phyloP scores from a whole-genome alignment of 1,140 invertebrate species.

The Lineus longissimus region DNA sequence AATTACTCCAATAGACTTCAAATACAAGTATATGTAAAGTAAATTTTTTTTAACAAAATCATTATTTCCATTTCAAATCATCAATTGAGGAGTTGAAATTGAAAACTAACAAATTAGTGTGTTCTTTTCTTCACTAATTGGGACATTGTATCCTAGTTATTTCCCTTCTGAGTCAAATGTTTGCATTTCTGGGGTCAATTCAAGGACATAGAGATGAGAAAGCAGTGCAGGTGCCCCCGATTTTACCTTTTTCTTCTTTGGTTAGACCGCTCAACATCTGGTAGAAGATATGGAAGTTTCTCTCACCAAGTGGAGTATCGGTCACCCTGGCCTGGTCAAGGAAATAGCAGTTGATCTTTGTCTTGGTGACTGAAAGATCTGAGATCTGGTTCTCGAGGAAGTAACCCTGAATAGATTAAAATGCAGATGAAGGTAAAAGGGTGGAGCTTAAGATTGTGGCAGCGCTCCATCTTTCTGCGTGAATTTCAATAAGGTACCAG shows the following conservation, averaged over 20 bases:
- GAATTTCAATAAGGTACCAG: no score
- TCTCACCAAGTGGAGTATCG: conserved; percentile 76
- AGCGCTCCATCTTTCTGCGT: no score
- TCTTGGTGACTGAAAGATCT: conserved; percentile 89
- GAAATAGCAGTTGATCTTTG: conserved; percentile 94
- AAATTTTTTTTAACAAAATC: no score
- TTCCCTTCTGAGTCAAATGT: no score
- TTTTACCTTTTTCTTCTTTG: conserved; percentile 73
- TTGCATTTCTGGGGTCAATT: background rate
- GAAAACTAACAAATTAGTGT: no score
- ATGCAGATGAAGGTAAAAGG: background rate
- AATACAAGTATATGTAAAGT: no score
- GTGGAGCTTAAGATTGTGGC: no score
- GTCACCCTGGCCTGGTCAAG: conserved; percentile 87
- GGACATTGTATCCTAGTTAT: no score
- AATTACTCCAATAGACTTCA: no score
- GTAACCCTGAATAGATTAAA: conserved; percentile 67
- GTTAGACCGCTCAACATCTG: conserved; percentile 89
- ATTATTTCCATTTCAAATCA: no score
- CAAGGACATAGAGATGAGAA: background rate
- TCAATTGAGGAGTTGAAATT: no score
- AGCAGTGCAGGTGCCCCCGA: background rate
- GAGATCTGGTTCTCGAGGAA: conserved; percentile 95
- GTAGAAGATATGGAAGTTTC: conserved; percentile 97
- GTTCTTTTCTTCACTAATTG: no score